Evolutionary conservation across 2,113 vertebrate genomes (phyloP).

Genomic region (Eubucco bourcierii): DNA sequence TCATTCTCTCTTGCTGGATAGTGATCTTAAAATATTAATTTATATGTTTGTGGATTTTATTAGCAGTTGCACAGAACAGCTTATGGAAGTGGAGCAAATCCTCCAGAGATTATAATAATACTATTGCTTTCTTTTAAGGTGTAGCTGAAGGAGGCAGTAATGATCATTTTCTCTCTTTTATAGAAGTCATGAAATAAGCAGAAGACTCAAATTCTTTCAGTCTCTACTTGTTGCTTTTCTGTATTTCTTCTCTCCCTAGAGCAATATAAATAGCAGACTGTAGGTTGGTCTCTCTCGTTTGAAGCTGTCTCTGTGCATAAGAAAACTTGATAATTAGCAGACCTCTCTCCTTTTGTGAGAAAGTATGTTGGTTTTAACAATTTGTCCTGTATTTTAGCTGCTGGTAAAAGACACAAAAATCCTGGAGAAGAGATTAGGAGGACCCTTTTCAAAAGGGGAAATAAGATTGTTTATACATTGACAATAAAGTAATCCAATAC

Average conservation of each 20-base stretch:
- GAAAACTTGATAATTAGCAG: neutral
- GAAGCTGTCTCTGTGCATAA: neutral
- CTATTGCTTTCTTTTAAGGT: neutral
- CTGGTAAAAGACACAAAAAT: neutral
- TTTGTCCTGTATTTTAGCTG: neutral
- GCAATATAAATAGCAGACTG: neutral
- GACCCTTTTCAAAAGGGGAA: neutral
- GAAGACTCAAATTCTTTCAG: neutral
- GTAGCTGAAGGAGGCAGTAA: neutral
- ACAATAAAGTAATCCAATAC: neutral
- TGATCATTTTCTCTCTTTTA: neutral
- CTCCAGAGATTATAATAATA: neutral
- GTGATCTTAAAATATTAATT: neutral
- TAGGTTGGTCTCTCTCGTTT: neutral
- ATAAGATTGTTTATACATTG: neutral
- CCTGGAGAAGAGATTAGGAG: neutral
- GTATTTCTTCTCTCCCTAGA: neutral
- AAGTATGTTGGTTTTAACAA: neutral
- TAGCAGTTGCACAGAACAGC: neutral
- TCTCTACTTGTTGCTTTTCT: neutral
- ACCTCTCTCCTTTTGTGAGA: neutral
- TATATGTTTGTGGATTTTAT: neutral
- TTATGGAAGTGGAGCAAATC: neutral
- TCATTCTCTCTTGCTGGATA: neutral
- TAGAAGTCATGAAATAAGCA: neutral